Conservation (phyloP, 2,113 vertebrate genomes). For the Abramis brama region DNA sequence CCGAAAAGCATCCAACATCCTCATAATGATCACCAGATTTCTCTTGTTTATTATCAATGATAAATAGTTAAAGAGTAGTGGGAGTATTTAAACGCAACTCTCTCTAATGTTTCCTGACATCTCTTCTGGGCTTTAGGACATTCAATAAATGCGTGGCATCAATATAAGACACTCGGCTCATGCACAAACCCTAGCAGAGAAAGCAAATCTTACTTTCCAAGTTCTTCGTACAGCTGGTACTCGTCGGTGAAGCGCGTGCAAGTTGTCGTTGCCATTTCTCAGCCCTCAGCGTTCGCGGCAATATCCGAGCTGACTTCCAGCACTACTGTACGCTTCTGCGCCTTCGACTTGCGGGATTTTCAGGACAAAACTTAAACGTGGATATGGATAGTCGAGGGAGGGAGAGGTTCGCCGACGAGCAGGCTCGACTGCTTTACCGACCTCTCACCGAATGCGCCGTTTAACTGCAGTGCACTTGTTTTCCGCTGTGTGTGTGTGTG, state of each 20-base stretch:
- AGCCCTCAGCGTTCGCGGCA: conserved; percentile 45
- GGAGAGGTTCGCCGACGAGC: conserved; percentile 46
- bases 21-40: background rate
- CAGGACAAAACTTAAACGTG: conserved; percentile 1
- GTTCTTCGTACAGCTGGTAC: conserved; percentile 94
- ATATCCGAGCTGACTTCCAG: conserved; percentile 44
- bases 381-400: conserved; percentile 5
- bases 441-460: conserved; percentile 54
- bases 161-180: background rate
- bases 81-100: background rate
- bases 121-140: background rate
- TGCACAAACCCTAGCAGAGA: background rate
- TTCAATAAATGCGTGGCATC: background rate
- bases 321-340: background rate
- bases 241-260: conserved; percentile 94
- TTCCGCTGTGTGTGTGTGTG: conserved; percentile 39
- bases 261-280: conserved; percentile 88
- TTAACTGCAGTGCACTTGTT: conserved; percentile 50
- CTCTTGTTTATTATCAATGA: background rate
- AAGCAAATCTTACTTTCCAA: conserved; percentile 87
- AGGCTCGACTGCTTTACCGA: conserved; percentile 43
- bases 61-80: background rate
- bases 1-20: background rate
- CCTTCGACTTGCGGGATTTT: background rate
- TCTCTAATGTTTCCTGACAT: background rate